These are phyloP conservation scores for Cryptocephalus moraei DNA, from an alignment of 2,888 invertebrate species.

Conservation along the genomic window DNA sequence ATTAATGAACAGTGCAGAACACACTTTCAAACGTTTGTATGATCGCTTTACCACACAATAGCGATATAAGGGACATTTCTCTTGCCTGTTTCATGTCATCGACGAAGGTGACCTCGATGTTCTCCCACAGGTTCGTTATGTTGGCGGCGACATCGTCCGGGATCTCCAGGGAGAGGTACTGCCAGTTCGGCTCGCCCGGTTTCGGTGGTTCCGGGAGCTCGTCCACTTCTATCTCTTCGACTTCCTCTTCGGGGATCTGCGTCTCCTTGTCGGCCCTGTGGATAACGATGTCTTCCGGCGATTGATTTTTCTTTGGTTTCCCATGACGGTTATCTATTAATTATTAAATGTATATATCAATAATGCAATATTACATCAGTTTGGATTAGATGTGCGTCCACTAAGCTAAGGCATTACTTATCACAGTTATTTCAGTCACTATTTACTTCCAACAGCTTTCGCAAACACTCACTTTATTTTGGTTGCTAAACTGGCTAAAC, in stretches of 20 bases:
- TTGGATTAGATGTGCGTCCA: too few species aligned
- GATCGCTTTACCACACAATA: too few species aligned
- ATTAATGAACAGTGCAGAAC: too few species aligned
- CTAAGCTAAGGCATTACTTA: too few species aligned
- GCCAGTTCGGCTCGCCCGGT: constrained; percentile 33
- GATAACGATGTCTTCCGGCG: constrained; percentile 11
- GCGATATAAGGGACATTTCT: constrained; percentile 11
- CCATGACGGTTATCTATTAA: not conserved
- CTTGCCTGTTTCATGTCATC: constrained; percentile 33
- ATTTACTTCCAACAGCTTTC: too few species aligned
- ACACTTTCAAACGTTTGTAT: too few species aligned
- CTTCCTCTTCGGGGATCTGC: constrained; percentile 26
- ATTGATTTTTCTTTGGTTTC: constrained; percentile 3
- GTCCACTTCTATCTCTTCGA: constrained; percentile 13
- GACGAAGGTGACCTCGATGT: constrained; percentile 37
- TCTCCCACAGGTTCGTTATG: constrained; percentile 39
- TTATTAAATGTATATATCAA: too few species aligned
- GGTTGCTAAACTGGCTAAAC: too few species aligned
- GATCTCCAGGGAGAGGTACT: constrained; percentile 31
- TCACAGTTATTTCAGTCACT: too few species aligned
- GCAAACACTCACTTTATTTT: too few species aligned
- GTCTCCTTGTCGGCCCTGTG: constrained; percentile 27
- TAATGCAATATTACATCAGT: too few species aligned
- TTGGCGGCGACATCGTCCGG: constrained; percentile 24
- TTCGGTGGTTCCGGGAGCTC: constrained; percentile 11